Evolutionary conservation across 2,797 vertebrate species (phyloP).

Genomic region (Onychomys torridus): DNA sequence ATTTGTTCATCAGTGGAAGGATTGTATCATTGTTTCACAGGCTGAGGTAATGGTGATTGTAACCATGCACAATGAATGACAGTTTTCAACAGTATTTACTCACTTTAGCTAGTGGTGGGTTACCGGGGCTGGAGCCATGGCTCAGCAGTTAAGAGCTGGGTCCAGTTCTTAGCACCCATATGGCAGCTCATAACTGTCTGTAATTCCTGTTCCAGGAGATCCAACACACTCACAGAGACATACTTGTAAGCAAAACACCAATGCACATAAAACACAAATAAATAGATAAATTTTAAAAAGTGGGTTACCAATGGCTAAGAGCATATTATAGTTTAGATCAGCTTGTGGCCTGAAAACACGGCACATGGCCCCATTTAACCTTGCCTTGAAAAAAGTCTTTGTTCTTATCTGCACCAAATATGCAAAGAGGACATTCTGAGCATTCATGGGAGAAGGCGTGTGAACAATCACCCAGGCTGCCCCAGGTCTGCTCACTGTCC

Average conservation of each 20-base stretch:
- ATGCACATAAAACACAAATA: not conserved
- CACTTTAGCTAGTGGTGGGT: not conserved
- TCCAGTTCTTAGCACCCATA: not conserved
- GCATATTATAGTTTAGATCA: not conserved
- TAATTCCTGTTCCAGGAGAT: not conserved
- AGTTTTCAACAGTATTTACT: not conserved
- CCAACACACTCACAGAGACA: not conserved
- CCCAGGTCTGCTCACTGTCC: not conserved
- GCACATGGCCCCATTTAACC: not conserved
- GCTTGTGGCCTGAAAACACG: not conserved
- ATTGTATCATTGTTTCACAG: not conserved
- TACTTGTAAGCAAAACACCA: not conserved
- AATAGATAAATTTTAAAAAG: not conserved
- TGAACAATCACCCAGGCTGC: not conserved
- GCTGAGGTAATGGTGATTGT: not conserved
- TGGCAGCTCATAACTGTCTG: not conserved
- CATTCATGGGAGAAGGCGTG: too few relatives aligned
- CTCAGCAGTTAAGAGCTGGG: not conserved
- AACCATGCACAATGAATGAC: not conserved
- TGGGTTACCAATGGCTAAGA: not conserved
- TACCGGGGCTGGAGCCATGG: not conserved
- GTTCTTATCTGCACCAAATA: not conserved
- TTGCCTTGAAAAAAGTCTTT: not conserved
- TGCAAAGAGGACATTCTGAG: not conserved
- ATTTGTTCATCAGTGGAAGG: slow-evolving; percentile 29